Evolutionary conservation across 2,113 vertebrate genomes (phyloP).

Genomic region (Heteronetta atricapilla): DNA sequence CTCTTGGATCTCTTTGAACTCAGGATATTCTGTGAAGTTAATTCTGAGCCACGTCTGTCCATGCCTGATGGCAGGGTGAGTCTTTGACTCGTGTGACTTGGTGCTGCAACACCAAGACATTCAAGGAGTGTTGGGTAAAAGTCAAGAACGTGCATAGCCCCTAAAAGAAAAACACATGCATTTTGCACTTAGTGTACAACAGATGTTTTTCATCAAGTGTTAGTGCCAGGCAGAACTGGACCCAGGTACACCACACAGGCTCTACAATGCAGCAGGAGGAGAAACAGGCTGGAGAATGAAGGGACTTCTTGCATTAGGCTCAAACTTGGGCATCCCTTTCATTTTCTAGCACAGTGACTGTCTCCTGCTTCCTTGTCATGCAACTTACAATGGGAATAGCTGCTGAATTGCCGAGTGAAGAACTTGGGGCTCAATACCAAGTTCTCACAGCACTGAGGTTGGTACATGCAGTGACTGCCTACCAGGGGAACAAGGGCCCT

Average conservation of each 20-base stretch:
- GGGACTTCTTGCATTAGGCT: background rate
- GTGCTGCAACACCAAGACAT: background rate
- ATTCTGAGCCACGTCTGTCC: background rate
- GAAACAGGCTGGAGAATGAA: background rate
- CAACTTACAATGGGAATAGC: background rate
- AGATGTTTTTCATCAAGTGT: background rate
- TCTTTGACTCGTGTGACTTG: background rate
- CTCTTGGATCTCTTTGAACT: background rate
- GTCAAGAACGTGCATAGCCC: background rate
- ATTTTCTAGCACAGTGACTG: background rate
- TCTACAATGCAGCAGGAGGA: background rate
- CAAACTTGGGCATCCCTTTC: background rate
- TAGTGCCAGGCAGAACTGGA: background rate
- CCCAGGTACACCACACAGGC: background rate
- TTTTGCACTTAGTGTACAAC: background rate
- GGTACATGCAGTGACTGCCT: background rate
- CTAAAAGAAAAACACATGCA: background rate
- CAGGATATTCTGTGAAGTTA: background rate
- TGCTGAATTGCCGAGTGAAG: background rate
- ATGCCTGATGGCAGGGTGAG: background rate
- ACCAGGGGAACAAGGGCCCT: background rate
- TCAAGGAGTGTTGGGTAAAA: background rate
- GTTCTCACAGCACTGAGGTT: fast-evolving
- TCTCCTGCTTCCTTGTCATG: background rate
- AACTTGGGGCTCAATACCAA: background rate